These are phyloP conservation scores for Brachyrhaphis roseni DNA, from an alignment of 2,797 vertebrate species.

Conservation along the genomic window DNA sequence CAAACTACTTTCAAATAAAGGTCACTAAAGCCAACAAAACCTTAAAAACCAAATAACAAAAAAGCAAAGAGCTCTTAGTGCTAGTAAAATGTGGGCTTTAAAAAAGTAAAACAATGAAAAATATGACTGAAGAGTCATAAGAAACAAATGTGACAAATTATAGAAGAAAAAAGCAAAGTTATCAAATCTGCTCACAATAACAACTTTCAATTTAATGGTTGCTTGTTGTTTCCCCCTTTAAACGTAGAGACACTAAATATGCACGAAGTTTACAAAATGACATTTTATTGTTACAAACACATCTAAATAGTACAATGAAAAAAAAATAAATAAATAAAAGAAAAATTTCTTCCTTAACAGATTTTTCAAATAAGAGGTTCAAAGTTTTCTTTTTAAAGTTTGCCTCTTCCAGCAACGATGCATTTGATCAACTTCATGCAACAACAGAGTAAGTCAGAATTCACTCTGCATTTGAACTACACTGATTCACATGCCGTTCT, in stretches of 20 bases:
- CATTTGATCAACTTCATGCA: neutral
- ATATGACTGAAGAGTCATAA: neutral
- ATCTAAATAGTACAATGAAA: neutral
- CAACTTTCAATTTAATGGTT: neutral
- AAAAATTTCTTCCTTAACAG: neutral
- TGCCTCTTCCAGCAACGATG: constrained; percentile 3
- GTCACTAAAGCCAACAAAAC: no score
- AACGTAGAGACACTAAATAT: neutral
- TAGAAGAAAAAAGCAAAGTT: neutral
- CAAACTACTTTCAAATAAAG: no score
- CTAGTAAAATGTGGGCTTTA: neutral
- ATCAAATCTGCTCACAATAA: neutral
- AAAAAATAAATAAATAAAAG: neutral
- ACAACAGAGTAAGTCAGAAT: neutral
- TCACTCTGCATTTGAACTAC: constrained; percentile 29
- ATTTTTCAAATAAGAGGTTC: neutral
- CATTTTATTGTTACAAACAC: neutral
- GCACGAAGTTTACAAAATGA: neutral
- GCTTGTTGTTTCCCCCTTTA: neutral
- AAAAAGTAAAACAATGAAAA: neutral
- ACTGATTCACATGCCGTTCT: constrained; percentile 32
- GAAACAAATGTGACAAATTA: neutral
- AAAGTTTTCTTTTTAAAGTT: neutral
- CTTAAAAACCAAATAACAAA: no score
- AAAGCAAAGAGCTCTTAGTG: neutral